Evolutionary conservation across 2,888 invertebrate genomes (phyloP), one percentile per base, ranked within the genome.

Genomic region (Chymomyza fuscimana): DNA sequence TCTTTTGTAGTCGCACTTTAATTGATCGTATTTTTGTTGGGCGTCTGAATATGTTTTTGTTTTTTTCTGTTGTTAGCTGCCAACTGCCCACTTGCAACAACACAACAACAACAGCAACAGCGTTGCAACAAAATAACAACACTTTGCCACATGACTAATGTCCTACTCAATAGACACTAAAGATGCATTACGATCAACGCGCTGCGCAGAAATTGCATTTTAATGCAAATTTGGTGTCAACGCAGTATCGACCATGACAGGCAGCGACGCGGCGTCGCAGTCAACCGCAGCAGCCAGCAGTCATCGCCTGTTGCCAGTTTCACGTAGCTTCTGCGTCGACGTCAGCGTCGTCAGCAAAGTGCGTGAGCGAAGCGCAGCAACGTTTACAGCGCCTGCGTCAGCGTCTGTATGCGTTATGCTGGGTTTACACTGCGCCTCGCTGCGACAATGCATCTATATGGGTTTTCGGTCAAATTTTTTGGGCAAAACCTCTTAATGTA

Each of bases 171-270:
- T 86, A 86, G 88, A 86, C 86, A 86, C 82, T 81, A 87, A 86
- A 87, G 87, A 87, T 85, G 84, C 84, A 86, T 87, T 87, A 87
- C 86, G 85, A 81, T 74, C 63, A 4, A 59, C 5, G 76, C 70
- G 62, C 64, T 22, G 68, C 66, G 51, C 62, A 70, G 74, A 72
- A 86, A 87, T 86, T 84, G 82, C 85, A 86, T 86, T 87, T 89
- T 87, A 87, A 87, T 87, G 87, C 87, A 87, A 82, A 89, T 87
- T 89, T 87, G 81, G 88, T 87, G 87, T 87, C 88, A 87, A 87
- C 87, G 82, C 85, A 87, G 82, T 86, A 87, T 87, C 89, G 89
- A 89, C 87, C 87, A 89, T 87, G 89, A 87, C 87, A 87, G 86
- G 71, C 76, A 75, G 86, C 85, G 80, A 25, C 7, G 25, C 73